phyloP scores from a whole-genome alignment of 2,797 vertebrate genomes.

The Arnoldichthys spilopterus region DNA sequence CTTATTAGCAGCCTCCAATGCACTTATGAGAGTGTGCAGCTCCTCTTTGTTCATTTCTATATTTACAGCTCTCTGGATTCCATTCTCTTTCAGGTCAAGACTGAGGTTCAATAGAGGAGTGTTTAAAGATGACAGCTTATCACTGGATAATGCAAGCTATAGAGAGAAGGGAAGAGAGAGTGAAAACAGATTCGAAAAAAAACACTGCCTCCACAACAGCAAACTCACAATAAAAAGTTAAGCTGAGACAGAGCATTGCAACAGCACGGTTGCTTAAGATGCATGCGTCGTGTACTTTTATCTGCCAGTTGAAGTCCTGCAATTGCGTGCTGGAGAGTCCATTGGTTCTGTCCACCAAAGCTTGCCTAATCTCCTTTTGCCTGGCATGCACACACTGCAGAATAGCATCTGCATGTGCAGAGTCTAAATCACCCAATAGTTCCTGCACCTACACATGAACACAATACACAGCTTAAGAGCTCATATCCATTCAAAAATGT shows the following conservation, averaged over 20 bases:
- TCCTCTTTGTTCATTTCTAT: conserved; percentile 94
- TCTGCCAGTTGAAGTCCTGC: conserved; percentile 96
- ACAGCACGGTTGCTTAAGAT: not conserved
- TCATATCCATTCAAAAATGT: not conserved
- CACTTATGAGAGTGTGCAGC: conserved; percentile 85
- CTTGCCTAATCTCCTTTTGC: conserved; percentile 82
- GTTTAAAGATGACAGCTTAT: conserved; percentile 92
- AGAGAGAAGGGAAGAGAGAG: conserved; percentile 1
- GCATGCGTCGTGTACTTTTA: conserved; percentile 81
- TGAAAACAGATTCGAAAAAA: not conserved
- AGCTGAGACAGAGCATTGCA: not conserved
- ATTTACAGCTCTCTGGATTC: conserved; percentile 77
- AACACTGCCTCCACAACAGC: not conserved
- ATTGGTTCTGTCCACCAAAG: conserved; percentile 84
- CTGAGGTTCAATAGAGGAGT: conserved; percentile 90
- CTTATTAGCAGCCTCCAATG: conserved; percentile 94
- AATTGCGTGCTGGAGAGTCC: conserved; percentile 85
- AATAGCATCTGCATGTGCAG: conserved; percentile 74
- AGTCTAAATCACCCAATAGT: conserved; percentile 74
- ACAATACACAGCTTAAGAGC: not conserved
- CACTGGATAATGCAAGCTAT: conserved; percentile 94
- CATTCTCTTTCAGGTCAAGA: conserved; percentile 87
- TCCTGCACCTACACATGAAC: conserved; percentile 75
- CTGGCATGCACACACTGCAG: conserved; percentile 84
- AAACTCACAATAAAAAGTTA: not conserved